Base-by-base conservation (phyloP, 2,888 invertebrate species). In the Hecatera dysodea region DNA sequence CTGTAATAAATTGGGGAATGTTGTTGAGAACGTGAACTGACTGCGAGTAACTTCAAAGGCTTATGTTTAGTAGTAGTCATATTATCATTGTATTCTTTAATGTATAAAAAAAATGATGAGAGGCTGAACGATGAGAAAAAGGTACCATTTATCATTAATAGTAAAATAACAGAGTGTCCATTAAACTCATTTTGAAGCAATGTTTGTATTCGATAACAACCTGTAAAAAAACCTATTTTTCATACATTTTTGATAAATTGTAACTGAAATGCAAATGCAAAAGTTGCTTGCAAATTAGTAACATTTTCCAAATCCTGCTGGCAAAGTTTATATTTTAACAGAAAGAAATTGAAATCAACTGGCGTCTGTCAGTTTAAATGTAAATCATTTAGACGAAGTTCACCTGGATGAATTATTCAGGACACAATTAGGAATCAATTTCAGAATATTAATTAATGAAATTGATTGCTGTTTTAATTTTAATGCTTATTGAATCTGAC, bases 361-460 rank as follows among this genome's bases (percentile, higher is more conserved):
- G n/a, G 24, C 9, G 39, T 36, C 55, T 42, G 17, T 69, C 52
- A 61, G 36, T 60, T 52, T 27, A 61, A 71, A 64, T 71, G 60
- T 56, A 60, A 70, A 70, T 78, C 48, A 78, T 75, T 66, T 15
- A 57, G 27, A 46, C 36, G 39, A 78, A 68, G 61, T 68, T 52
- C 12, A 59, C 65, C 50, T 48, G 61, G 17, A 72, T 79, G 72
- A 76, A 79, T 80, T 56, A 75, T 72, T 81, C 78, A 81, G 39
- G 29, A 24, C 27, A 63, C 44, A 56, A 77, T 81, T 81, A 70
- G 50, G 59, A 78, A 78, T 81, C 70, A 78, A 81, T 81, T 74
- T 59, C 55, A 22, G 62, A 81, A 75, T 71, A 68, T 78, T 67
- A 75, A 80, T 75, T 67, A 78, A 81, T 69, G 55, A 62, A 80